Conservation (phyloP, 1,140 invertebrate species). For the Heliconius himera region DNA sequence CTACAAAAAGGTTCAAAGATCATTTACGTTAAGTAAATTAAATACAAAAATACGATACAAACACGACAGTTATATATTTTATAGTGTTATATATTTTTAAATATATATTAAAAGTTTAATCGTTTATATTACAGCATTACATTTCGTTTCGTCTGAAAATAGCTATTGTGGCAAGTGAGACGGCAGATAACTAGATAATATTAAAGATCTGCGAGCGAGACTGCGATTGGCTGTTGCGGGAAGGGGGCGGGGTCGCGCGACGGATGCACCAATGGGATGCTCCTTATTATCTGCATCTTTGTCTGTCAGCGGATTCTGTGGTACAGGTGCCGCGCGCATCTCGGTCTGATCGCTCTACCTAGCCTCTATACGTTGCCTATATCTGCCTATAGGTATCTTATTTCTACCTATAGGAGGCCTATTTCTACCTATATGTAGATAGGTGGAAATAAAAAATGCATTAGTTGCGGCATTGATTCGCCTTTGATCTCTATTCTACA, state of each 20-base stretch:
- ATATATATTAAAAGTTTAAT: no score
- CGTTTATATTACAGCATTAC: slow-evolving; percentile 26
- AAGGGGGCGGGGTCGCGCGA: slow-evolving; percentile 59
- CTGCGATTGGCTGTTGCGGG: slow-evolving; percentile 59
- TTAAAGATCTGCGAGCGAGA: slow-evolving; percentile 68
- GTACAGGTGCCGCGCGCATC: slow-evolving; percentile 61
- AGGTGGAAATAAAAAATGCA: slow-evolving; percentile 26
- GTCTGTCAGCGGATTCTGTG: slow-evolving; percentile 72
- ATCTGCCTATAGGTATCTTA: slow-evolving; percentile 10
- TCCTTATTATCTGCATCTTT: slow-evolving; percentile 78
- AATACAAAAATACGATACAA: slow-evolving; percentile 19
- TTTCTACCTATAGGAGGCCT: slow-evolving; percentile 19
- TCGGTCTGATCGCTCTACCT: slow-evolving; percentile 30
- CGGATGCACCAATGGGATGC: slow-evolving; percentile 79
- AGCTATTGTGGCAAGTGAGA: slow-evolving; percentile 71
- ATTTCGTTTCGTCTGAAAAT: slow-evolving; percentile 62
- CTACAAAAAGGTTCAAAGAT: slow-evolving; percentile 46
- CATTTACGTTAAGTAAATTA: slow-evolving; percentile 33
- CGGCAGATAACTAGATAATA: slow-evolving; percentile 79
- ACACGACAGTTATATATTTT: background rate
- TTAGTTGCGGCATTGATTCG: slow-evolving; percentile 14
- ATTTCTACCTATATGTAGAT: background rate
- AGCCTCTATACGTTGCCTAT: slow-evolving; percentile 21
- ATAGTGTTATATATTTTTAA: no score
- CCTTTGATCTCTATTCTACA: slow-evolving; percentile 12